Percentiles rank a stretch among this genome's conserved stretches.
Evolutionary conservation across 53 echinoderm and acorn worm species (phyloP).

Genomic region (Mesocentrotus franciscanus): DNA sequence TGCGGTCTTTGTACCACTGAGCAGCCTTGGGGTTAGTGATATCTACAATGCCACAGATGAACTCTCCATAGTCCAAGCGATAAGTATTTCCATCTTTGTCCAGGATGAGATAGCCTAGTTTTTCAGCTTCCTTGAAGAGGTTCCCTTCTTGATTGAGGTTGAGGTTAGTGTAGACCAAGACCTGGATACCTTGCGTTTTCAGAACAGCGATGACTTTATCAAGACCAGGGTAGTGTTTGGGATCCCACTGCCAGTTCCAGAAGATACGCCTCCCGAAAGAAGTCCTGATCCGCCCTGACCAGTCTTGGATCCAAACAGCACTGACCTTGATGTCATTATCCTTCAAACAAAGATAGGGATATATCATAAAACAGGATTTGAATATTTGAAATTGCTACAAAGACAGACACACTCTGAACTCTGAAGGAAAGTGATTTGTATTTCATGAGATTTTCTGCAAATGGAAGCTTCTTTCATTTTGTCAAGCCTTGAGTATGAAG

Average conservation of each 20-base stretch:
- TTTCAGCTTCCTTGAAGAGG: conserved; percentile 82
- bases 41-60: conserved; percentile 94
- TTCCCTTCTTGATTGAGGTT: conserved; percentile 90
- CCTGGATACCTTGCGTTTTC: conserved; percentile 72
- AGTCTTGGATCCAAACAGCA: conserved; percentile 97
- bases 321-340: conserved; percentile 77
- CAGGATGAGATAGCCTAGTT: conserved; percentile 73
- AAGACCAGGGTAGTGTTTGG: conserved; percentile 89
- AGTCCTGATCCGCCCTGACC: conserved; percentile 92
- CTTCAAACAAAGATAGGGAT: conserved; percentile 36
- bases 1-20: conserved; percentile 89
- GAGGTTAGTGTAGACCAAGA: conserved; percentile 88
- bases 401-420: neutral
- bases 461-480: no score
- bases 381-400: neutral
- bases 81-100: conserved; percentile 83
- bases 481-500: neutral
- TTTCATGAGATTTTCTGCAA: neutral
- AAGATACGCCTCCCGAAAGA: conserved; percentile 91
- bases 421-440: neutral
- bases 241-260: conserved; percentile 99
- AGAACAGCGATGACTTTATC: conserved; percentile 80
- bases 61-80: conserved; percentile 90
- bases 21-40: conserved; percentile 88
- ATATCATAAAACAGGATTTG: neutral